These are phyloP conservation scores for Boleophthalmus pectinirostris DNA, from an alignment of 2,113 vertebrate species.

Conservation along the genomic window DNA sequence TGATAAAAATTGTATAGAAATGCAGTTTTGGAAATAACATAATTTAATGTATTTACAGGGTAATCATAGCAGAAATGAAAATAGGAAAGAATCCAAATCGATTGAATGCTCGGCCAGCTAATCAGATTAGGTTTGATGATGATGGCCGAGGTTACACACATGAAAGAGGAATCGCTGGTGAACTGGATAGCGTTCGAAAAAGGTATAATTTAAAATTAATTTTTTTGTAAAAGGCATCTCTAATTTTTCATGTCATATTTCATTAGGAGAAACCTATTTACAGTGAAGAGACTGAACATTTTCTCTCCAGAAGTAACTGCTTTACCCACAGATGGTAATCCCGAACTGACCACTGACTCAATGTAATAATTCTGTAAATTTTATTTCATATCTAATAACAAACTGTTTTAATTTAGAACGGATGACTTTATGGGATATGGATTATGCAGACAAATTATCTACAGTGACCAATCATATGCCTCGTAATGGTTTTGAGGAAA, in stretches of 20 bases:
- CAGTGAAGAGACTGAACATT: slow-evolving; percentile 83
- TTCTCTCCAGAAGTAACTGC: slow-evolving; percentile 73
- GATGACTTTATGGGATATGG: slow-evolving; percentile 91
- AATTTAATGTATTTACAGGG: slow-evolving; percentile 63
- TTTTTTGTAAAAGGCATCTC: not conserved
- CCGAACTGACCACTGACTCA: not conserved
- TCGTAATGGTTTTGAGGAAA: slow-evolving; percentile 92
- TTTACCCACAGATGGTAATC: slow-evolving; percentile 58
- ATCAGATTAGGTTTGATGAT: slow-evolving; percentile 82
- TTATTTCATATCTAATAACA: not conserved
- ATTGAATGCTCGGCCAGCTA: slow-evolving; percentile 16
- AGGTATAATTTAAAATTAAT: slow-evolving; percentile 51
- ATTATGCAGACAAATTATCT: slow-evolving; percentile 82
- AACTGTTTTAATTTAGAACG: slow-evolving; percentile 39
- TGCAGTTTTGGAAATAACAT: not conserved
- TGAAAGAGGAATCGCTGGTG: slow-evolving; percentile 25
- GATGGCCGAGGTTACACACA: slow-evolving; percentile 69
- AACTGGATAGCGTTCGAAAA: slow-evolving; percentile 55
- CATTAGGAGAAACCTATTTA: slow-evolving; percentile 74
- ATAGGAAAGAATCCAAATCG: slow-evolving; percentile 67
- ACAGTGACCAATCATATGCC: slow-evolving; percentile 69
- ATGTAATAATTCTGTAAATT: not conserved
- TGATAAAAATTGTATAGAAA: not conserved
- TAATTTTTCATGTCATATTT: slow-evolving; percentile 24
- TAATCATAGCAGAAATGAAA: slow-evolving; percentile 86